phyloP scores from a whole-genome alignment of 2,888 invertebrate species.

The Diarsia brunnea region DNA sequence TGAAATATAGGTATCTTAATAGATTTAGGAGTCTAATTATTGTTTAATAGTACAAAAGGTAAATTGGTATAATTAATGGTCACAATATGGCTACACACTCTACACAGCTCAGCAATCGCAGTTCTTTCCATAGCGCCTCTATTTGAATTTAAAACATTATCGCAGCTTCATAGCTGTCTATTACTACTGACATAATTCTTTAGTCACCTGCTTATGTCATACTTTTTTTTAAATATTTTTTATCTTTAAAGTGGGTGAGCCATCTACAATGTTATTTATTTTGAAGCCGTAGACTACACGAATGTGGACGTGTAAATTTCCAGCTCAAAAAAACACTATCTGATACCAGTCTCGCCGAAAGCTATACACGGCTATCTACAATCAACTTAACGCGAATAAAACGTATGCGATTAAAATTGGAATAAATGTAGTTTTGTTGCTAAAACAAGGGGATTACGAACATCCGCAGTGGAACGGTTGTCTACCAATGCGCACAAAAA shows the following conservation, averaged over 20 bases:
- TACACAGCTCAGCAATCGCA: background rate
- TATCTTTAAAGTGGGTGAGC: background rate
- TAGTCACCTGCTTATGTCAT: background rate
- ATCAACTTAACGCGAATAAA: conserved; percentile 39
- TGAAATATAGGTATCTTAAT: background rate
- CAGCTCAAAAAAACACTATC: conserved; percentile 8
- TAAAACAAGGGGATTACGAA: conserved; percentile 49
- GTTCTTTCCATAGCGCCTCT: background rate
- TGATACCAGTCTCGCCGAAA: conserved; percentile 10
- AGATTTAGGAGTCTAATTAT: too few species aligned
- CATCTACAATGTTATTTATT: background rate
- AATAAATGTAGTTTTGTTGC: conserved; percentile 45
- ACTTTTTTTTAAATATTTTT: background rate
- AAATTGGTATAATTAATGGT: background rate
- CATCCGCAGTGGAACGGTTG: conserved; percentile 33
- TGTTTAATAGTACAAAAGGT: background rate
- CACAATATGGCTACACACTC: too few species aligned
- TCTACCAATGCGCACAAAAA: conserved; percentile 37
- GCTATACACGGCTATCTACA: conserved; percentile 30
- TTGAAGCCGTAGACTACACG: background rate
- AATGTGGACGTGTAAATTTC: conserved; percentile 6
- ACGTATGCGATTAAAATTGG: conserved; percentile 42
- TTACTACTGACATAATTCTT: background rate
- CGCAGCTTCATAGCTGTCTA: background rate
- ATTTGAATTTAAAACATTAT: background rate